A percentile compares a stretch with the other conserved stretches of the same genome.
These are phyloP conservation scores for Drosophila meridionalis DNA, from an alignment of 2,888 invertebrate genomes.

Conservation along the genomic window DNA sequence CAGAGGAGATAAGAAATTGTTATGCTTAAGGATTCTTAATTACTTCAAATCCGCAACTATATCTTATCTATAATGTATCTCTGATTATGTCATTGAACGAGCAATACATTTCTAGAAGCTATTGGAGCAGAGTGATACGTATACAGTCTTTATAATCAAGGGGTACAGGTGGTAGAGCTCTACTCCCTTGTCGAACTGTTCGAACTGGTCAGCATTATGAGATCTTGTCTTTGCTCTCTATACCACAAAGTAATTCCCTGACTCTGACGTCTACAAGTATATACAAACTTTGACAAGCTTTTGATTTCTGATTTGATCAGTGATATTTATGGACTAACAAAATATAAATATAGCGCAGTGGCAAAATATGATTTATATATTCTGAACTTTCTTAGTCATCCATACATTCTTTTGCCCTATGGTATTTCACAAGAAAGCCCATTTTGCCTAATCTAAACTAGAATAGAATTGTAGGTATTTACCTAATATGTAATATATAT, in stretches of 20 bases:
- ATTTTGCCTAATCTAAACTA: neutral
- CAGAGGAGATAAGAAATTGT: neutral
- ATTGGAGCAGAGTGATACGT: neutral
- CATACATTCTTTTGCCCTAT: neutral
- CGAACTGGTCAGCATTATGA: neutral
- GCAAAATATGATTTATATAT: neutral
- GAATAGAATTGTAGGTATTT: neutral
- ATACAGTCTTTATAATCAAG: neutral
- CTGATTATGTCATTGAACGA: neutral
- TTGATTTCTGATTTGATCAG: neutral
- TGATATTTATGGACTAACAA: constrained; percentile 2
- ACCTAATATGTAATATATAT: no score
- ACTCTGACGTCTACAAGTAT: neutral
- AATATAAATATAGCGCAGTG: constrained; percentile 6
- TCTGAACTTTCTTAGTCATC: neutral
- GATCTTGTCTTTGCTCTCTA: neutral
- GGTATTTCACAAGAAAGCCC: neutral
- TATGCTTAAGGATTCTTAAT: neutral
- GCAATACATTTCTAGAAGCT: neutral
- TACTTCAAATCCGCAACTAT: neutral
- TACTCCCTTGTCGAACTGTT: neutral
- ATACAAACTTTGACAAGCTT: neutral
- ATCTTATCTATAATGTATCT: neutral
- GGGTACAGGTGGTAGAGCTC: no score
- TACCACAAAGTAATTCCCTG: neutral